Evolutionary conservation across 2,797 vertebrate genomes (phyloP).

Genomic region (Sphaeramia orbicularis): DNA sequence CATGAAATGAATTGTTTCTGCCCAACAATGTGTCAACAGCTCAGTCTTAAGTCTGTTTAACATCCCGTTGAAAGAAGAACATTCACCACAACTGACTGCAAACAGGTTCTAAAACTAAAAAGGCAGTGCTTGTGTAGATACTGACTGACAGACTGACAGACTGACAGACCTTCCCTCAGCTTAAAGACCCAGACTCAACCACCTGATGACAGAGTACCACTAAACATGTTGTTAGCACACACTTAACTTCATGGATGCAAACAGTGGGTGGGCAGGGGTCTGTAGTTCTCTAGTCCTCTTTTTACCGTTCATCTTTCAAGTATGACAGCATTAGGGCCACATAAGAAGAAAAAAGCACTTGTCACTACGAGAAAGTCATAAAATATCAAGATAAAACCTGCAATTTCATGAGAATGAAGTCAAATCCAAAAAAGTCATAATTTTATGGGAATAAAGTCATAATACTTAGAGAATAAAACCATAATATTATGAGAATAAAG

Average conservation of each 20-base stretch:
- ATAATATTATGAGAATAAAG: too few species aligned
- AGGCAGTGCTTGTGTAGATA: too few species aligned
- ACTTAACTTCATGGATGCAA: constrained; percentile 32
- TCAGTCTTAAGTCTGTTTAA: not conserved
- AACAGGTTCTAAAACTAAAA: too few species aligned
- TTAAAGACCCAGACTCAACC: constrained; percentile 10
- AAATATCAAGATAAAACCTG: too few species aligned
- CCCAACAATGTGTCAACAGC: not conserved
- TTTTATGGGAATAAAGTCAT: too few species aligned
- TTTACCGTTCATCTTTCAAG: constrained; percentile 2
- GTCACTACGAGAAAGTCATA: too few species aligned
- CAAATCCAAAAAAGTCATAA: too few species aligned
- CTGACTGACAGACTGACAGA: not conserved
- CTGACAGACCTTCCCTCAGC: constrained; percentile 31
- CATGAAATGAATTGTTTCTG: not conserved
- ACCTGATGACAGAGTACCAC: constrained; percentile 53
- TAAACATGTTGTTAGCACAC: constrained; percentile 63
- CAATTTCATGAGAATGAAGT: too few species aligned
- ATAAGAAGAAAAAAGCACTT: too few species aligned
- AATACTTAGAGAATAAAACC: too few species aligned
- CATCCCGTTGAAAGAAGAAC: constrained; percentile 1
- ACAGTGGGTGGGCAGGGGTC: constrained; percentile 20
- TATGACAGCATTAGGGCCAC: too few species aligned
- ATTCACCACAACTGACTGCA: not conserved
- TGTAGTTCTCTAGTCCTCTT: not conserved